Evolutionary conservation across 2,113 vertebrate species (phyloP), one percentile per base, ranked within the genome.

Genomic region (Erythrolamprus reginae): DNA sequence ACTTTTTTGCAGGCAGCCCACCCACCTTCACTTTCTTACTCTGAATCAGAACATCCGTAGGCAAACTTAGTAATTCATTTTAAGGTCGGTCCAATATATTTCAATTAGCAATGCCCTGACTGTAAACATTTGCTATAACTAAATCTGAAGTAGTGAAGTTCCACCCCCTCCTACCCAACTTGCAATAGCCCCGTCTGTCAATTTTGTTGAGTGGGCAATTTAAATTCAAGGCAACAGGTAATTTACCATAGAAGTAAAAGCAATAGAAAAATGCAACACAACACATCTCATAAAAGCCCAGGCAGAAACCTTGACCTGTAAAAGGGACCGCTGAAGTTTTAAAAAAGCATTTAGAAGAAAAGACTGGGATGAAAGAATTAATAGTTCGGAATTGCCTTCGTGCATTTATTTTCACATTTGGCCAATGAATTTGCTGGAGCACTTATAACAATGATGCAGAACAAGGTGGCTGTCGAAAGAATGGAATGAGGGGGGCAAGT

Each of bases 161-260:
- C 51, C 10, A 33, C n/a, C 61, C n/a, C 61, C 65, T 77, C 87
- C 65, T 24, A 38, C 77, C 88, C 50, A 50, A 13, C 9, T 70
- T 47, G 77, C 38, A 17, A 77, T 77, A 88, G 48, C 23, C n/a
- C 61, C 4, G 13, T 52, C 2, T 52, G 23, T 50, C 70, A 38
- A 26, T n/a, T 38, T 23, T 38, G 61, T 42, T 3, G 61, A 88
- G 50, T 42, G 38, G 47, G n/a, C 42, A 88, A 77, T 91, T 95
- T 94, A 93, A 92, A 94, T 93, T 91, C 3, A 0, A 47, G 47
- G 65, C 84, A 93, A 90, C 91, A 87, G 84, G 90, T 56, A 83
- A 94, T 94, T 84, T 84, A 91, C 93, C 48, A 93, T 89, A 88
- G 56, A 94, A 86, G 70, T 65, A 84, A 94, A 94, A 50, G 53